A percentile compares a stretch with the other conserved stretches of the same genome.
Conservation (phyloP, 2,113 vertebrate genomes). For the Entelurus aequoreus region DNA sequence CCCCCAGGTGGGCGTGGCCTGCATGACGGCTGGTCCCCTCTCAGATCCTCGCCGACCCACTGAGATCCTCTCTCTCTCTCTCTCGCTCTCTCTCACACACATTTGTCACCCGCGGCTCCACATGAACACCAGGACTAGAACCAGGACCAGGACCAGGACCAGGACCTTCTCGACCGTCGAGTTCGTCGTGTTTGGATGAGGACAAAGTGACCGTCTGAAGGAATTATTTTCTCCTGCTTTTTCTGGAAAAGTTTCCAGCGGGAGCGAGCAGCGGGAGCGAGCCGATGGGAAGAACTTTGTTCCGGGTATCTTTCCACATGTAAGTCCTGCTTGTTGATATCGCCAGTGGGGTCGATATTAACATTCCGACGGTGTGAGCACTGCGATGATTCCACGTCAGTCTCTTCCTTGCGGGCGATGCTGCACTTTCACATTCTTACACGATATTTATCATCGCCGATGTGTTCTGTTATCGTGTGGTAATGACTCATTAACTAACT, state of each 20-base stretch:
- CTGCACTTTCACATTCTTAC: neutral
- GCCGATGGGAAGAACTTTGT: constrained; percentile 49
- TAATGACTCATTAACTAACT: neutral
- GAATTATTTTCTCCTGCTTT: constrained; percentile 3
- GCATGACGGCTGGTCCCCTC: constrained; percentile 53
- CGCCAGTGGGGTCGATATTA: constrained; percentile 1
- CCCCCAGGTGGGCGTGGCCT: constrained; percentile 59
- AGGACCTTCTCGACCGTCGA: constrained; percentile 17
- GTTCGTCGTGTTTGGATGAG: constrained; percentile 21
- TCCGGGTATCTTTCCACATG: constrained; percentile 46
- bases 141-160: too few relatives aligned
- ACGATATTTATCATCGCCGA: neutral
- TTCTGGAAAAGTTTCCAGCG: constrained; percentile 57
- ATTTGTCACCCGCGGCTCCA: neutral
- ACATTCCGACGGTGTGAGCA: constrained; percentile 40
- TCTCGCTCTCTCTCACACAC: neutral
- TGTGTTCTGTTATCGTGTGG: neutral
- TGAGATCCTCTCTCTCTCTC: constrained; percentile 16
- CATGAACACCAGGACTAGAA: too few relatives aligned
- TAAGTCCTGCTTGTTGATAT: constrained; percentile 31
- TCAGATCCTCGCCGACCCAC: constrained; percentile 26
- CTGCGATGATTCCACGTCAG: constrained; percentile 33
- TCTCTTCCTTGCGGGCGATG: constrained; percentile 1
- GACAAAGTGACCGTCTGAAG: constrained; percentile 35
- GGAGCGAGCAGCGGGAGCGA: constrained; percentile 41